A percentile compares a stretch with the other conserved stretches of the same genome.
These are phyloP conservation scores for Tubulanus polymorphus DNA, from an alignment of 2,888 invertebrate species.

Conservation along the genomic window DNA sequence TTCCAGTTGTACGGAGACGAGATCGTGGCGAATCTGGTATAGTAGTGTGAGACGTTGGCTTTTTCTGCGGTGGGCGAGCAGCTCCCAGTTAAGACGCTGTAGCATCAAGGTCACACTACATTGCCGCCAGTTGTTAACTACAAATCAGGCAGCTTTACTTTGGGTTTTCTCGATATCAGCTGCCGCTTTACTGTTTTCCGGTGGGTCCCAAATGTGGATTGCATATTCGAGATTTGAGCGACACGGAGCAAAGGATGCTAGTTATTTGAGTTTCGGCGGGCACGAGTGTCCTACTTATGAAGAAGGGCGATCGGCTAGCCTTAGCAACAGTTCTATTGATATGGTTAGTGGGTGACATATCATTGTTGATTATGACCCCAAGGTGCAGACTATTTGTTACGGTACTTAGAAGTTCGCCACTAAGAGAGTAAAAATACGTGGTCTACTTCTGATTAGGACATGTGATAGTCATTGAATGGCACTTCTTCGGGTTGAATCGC, in stretches of 20 bases:
- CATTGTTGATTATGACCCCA: not conserved
- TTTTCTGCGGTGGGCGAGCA: not conserved
- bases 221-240: not conserved
- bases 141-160: not conserved
- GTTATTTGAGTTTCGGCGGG: not conserved
- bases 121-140: not conserved
- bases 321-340: not conserved
- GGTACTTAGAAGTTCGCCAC: not conserved
- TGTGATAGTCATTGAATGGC: not conserved
- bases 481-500: conserved; percentile 10
- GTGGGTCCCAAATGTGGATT: not conserved
- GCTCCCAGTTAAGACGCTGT: not conserved
- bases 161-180: not conserved
- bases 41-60: not conserved
- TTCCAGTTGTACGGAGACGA: not conserved
- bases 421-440: not conserved
- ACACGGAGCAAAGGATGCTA: not conserved
- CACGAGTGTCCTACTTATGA: not conserved
- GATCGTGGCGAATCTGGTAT: not conserved
- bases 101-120: not conserved
- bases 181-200: not conserved
- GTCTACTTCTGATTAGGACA: not conserved
- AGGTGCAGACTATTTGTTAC: not conserved
- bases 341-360: not conserved
- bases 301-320: not conserved